Evolutionary conservation across 2,797 vertebrate species (phyloP).

Genomic region (Lepus townsendii): DNA sequence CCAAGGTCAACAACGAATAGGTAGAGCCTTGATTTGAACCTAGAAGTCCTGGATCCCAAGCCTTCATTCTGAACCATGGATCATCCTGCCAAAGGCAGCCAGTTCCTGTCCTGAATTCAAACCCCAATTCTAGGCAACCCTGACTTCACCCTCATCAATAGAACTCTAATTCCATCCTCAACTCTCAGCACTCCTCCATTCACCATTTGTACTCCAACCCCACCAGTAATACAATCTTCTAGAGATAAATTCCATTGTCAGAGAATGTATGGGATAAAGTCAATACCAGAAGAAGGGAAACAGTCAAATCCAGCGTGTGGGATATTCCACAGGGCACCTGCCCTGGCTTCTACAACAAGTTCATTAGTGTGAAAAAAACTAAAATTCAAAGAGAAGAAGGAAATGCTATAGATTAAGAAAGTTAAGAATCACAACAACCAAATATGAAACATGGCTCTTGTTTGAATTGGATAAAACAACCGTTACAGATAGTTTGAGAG

Average conservation of each 20-base stretch:
- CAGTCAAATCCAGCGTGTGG: background rate
- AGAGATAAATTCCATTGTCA: constrained; percentile 21
- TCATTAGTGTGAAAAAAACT: background rate
- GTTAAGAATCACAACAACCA: background rate
- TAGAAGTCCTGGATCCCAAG: constrained; percentile 37
- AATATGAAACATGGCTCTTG: background rate
- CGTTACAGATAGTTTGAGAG: too few species aligned
- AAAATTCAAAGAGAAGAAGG: background rate
- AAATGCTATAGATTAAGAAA: background rate
- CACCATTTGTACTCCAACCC: background rate
- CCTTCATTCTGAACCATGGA: background rate
- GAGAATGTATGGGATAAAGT: constrained; percentile 18
- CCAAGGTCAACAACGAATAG: constrained; percentile 44
- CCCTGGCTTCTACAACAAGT: background rate
- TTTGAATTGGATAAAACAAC: background rate
- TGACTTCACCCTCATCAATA: too few species aligned
- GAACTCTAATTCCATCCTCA: background rate
- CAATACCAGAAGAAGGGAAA: constrained; percentile 20
- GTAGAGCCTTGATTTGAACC: background rate
- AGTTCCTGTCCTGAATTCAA: background rate
- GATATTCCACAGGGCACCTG: background rate
- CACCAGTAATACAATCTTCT: background rate
- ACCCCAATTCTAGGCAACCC: background rate
- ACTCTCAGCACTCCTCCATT: background rate
- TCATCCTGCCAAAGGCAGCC: background rate